These are phyloP conservation scores for Ischnura elegans DNA, from an alignment of 2,888 invertebrate genomes.

Conservation along the genomic window DNA sequence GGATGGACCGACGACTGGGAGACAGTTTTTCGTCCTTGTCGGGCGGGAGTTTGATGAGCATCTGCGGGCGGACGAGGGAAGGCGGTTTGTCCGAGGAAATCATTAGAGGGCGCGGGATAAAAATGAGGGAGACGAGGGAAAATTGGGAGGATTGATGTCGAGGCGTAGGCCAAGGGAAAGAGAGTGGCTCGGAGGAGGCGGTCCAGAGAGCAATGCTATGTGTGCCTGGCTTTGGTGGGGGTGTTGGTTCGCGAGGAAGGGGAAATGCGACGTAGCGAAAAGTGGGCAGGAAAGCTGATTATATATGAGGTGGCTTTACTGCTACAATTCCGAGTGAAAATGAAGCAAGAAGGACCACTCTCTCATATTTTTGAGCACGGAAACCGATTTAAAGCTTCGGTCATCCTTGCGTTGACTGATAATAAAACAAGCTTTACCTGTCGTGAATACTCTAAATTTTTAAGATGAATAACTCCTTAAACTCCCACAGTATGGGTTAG, in stretches of 20 bases:
- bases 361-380: not conserved
- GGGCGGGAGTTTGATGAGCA: not conserved
- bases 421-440: no score
- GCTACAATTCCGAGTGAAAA: not conserved
- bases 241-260: not conserved
- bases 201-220: not conserved
- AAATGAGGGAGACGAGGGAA: not conserved
- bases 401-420: no score
- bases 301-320: slow-evolving; percentile 11
- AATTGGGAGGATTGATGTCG: not conserved
- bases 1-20: not conserved
- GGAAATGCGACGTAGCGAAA: not conserved
- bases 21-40: not conserved
- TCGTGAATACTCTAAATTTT: no score
- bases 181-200: not conserved
- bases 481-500: no score
- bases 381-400: no score
- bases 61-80: not conserved
- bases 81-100: not conserved
- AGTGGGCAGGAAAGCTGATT: slow-evolving; percentile 18
- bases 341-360: not conserved
- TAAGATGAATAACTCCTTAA: no score
- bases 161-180: not conserved
- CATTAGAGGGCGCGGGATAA: not conserved
- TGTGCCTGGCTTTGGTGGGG: not conserved